Evolutionary conservation across 2,888 invertebrate species (phyloP).

Genomic region (Platerodrilus igneus): DNA sequence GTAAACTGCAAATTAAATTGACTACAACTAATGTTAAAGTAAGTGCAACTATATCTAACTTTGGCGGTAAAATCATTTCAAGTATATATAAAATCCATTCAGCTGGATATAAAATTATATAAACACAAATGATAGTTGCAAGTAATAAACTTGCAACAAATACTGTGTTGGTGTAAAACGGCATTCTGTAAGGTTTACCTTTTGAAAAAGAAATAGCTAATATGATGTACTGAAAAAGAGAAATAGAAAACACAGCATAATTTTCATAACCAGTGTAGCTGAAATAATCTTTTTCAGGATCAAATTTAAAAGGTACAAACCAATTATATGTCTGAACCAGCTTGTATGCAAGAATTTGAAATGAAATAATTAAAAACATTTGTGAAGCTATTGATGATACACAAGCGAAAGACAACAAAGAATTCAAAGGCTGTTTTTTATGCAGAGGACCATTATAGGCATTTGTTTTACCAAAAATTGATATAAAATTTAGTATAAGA

Average conservation of each 20-base stretch:
- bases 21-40: slow-evolving; percentile 51
- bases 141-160: slow-evolving; percentile 51
- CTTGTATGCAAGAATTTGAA: slow-evolving; percentile 50
- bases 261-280: slow-evolving; percentile 55
- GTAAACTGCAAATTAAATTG: slow-evolving; percentile 53
- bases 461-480: slow-evolving; percentile 60
- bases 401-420: slow-evolving; percentile 51
- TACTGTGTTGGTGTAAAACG: slow-evolving; percentile 57
- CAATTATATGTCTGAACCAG: slow-evolving; percentile 52
- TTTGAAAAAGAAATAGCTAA: slow-evolving; percentile 61
- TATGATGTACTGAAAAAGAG: slow-evolving; percentile 62
- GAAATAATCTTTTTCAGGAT: slow-evolving; percentile 38
- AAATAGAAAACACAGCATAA: slow-evolving; percentile 58
- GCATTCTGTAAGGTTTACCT: slow-evolving; percentile 61
- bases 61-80: slow-evolving; percentile 63
- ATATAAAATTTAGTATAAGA: slow-evolving; percentile 58
- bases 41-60: slow-evolving; percentile 43
- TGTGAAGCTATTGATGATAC: slow-evolving; percentile 53
- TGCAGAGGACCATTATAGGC: slow-evolving; percentile 49
- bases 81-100: slow-evolving; percentile 52
- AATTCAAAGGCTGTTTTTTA: slow-evolving; percentile 53
- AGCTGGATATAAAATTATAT: slow-evolving; percentile 51
- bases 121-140: slow-evolving; percentile 50
- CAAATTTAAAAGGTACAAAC: slow-evolving; percentile 51
- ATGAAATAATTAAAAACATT: slow-evolving; percentile 48